phyloP scores from a whole-genome alignment of 2,113 vertebrate genomes.

The Myotis yumanensis region DNA sequence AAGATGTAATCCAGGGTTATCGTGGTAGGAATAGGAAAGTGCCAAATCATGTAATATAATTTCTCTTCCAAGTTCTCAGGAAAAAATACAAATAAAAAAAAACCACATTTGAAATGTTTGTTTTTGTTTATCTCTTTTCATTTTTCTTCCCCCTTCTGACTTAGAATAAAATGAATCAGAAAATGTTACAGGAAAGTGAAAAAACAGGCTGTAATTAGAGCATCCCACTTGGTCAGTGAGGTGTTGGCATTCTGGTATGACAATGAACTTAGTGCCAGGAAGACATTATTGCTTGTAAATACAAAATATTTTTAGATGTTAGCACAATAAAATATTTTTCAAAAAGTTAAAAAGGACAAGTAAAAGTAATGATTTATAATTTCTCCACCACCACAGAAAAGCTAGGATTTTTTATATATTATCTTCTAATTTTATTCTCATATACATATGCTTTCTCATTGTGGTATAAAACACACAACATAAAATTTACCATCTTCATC shows the following conservation, averaged over 20 bases:
- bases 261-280: not conserved
- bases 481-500: not conserved
- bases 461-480: not conserved
- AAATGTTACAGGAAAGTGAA: not conserved
- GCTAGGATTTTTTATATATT: not conserved
- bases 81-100: not conserved
- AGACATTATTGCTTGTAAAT: not conserved
- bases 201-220: not conserved
- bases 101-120: not conserved
- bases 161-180: not conserved
- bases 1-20: not conserved
- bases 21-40: conserved; percentile 5
- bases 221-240: not conserved
- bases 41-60: not conserved
- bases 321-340: not conserved
- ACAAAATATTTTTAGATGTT: not conserved
- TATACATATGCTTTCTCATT: not conserved
- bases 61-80: conserved; percentile 28
- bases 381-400: not conserved
- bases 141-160: conserved; percentile 32
- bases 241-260: not conserved
- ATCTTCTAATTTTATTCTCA: not conserved
- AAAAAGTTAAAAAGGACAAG: not conserved
- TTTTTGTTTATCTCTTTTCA: not conserved
- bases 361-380: not conserved